Evolutionary conservation across 2,888 invertebrate species (phyloP).

Genomic region (Bedellia somnulentella): DNA sequence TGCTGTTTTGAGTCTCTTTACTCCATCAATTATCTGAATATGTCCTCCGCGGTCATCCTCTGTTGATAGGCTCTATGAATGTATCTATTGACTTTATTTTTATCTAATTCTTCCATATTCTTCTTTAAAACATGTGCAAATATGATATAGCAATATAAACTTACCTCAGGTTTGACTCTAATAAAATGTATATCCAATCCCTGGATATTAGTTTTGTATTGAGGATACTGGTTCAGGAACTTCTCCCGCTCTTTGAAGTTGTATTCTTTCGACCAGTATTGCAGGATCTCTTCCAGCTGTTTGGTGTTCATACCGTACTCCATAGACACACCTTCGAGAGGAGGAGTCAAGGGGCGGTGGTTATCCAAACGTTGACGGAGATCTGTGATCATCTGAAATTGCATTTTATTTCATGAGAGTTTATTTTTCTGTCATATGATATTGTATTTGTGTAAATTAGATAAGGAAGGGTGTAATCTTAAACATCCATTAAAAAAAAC

Average conservation of each 20-base stretch:
- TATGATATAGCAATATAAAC: conserved; percentile 13
- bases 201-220: conserved; percentile 77
- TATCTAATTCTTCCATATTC: too few species aligned
- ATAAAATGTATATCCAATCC: conserved; percentile 75
- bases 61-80: too few species aligned
- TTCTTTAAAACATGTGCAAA: too few species aligned
- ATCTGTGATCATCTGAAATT: conserved; percentile 7
- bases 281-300: conserved; percentile 63
- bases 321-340: conserved; percentile 72
- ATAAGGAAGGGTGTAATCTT: too few species aligned
- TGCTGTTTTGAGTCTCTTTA: too few species aligned
- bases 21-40: too few species aligned
- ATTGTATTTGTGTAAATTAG: too few species aligned
- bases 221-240: conserved; percentile 71
- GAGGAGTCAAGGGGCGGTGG: conserved; percentile 18
- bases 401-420: too few species aligned
- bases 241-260: conserved; percentile 64
- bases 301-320: conserved; percentile 81
- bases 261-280: conserved; percentile 79
- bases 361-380: conserved; percentile 3
- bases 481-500: too few species aligned
- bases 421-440: too few species aligned
- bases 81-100: too few species aligned
- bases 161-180: conserved; percentile 63
- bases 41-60: too few species aligned